A percentile compares a stretch with the other conserved stretches of the same genome.
Conservation (phyloP, 92 coral and sea anemone species). For the Palythoa grandis region DNA sequence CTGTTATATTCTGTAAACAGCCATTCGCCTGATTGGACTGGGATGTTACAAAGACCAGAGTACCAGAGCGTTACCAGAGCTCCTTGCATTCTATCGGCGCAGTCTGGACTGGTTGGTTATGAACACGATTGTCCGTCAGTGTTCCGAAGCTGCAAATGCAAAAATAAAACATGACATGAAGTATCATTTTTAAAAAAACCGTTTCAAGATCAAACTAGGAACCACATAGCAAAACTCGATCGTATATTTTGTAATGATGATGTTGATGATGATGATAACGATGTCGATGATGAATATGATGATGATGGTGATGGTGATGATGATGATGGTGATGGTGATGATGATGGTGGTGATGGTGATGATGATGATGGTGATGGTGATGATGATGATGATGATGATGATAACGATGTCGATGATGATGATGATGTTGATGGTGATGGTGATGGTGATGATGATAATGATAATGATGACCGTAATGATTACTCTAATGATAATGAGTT, state of each 20-base stretch:
- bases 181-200: neutral
- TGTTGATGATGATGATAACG: neutral
- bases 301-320: neutral
- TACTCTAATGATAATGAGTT: too few relatives aligned
- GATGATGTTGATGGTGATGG: too few relatives aligned
- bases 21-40: constrained; percentile 22
- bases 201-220: neutral
- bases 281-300: neutral
- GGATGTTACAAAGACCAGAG: constrained; percentile 19
- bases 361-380: too few relatives aligned
- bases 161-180: neutral
- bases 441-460: too few relatives aligned
- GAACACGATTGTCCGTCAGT: constrained; percentile 24
- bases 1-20: neutral
- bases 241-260: neutral
- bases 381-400: too few relatives aligned
- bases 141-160: constrained; percentile 18
- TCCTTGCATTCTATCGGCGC: neutral
- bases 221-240: neutral
- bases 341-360: too few relatives aligned
- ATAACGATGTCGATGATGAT: too few relatives aligned
- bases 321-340: too few relatives aligned
- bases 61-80: constrained; percentile 29
- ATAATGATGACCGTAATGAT: too few relatives aligned
- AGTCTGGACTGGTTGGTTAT: neutral